Percentiles rank a stretch among this genome's conserved stretches.
phyloP scores from a whole-genome alignment of 2,113 vertebrate species.

The Benthochromis sp. region DNA sequence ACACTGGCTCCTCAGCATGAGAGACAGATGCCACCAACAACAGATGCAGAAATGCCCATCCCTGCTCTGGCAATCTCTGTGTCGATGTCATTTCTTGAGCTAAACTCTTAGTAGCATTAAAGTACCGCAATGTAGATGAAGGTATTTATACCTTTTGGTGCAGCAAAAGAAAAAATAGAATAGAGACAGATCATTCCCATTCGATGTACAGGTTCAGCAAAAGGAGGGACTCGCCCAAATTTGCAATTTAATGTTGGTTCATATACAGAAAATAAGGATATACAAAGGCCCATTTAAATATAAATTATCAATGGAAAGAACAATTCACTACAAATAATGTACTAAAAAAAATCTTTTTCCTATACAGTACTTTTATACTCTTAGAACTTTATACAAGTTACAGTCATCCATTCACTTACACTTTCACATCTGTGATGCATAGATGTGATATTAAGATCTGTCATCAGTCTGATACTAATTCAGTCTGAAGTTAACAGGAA shows the following conservation, averaged over 20 bases:
- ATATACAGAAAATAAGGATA: neutral
- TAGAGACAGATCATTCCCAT: neutral
- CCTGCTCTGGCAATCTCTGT: constrained; percentile 22
- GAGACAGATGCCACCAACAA: neutral
- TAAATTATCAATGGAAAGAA: neutral
- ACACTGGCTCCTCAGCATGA: neutral
- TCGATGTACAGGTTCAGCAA: neutral
- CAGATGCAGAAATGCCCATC: constrained; percentile 27
- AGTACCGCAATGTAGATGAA: no score
- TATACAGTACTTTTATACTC: neutral
- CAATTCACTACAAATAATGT: neutral
- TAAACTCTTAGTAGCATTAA: no score
- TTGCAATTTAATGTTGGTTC: no score
- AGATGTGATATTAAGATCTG: neutral
- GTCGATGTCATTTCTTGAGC: neutral
- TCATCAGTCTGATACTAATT: neutral
- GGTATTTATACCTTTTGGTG: no score
- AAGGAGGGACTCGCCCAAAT: no score
- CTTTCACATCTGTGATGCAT: neutral
- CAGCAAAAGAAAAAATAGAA: neutral
- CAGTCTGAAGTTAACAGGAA: neutral
- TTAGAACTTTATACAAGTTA: neutral
- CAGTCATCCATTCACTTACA: neutral
- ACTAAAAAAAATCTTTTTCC: neutral
- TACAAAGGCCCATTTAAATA: neutral